Base-by-base conservation (phyloP, 2,113 vertebrate species). In the Macquaria ambigua region DNA sequence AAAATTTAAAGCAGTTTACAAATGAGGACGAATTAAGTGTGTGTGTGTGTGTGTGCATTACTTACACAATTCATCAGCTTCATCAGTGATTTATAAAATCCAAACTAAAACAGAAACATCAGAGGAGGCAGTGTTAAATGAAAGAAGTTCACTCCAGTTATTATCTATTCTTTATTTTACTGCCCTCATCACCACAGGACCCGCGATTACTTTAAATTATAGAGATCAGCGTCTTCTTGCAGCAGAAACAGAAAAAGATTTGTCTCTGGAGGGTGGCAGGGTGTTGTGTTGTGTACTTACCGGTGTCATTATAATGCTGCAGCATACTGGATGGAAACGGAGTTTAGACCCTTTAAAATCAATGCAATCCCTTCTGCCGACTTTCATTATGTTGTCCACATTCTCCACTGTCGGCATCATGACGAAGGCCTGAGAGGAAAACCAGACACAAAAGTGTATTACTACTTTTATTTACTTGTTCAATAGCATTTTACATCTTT, bases 71-170 rank as follows among this genome's bases (percentile, higher is more conserved):
- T 2, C n/a, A 83, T n/a, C 58, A 18, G 2, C 8, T 8, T 71
- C 82, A 90, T 91, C 63, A 93, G 3, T 1, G 18, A 50, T 4
- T 5, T 58, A 69, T 93, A 94, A 74, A 94, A 90, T 0, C 16
- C 14, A 2, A 72, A 0, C 93, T 93, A 64, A 67, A 91, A 91
- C 7, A 73, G 18, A 79, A 62, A 73, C 4, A 52, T 37, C 34
- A 41, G n/a, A n/a, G n/a, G n/a, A n/a, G n/a, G n/a, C n/a, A n/a
- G n/a, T n/a, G n/a, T n/a, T n/a, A n/a, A n/a, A n/a, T n/a, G n/a
- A n/a, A n/a, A n/a, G n/a, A n/a, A n/a, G n/a, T n/a, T n/a, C n/a
- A n/a, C n/a, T n/a, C n/a, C n/a, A n/a, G n/a, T n/a, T n/a, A n/a
- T n/a, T n/a, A n/a, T n/a, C n/a, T n/a, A n/a, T n/a, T n/a, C n/a